Conservation (phyloP, 2,888 invertebrate species). For the Ormyrus rosae region DNA sequence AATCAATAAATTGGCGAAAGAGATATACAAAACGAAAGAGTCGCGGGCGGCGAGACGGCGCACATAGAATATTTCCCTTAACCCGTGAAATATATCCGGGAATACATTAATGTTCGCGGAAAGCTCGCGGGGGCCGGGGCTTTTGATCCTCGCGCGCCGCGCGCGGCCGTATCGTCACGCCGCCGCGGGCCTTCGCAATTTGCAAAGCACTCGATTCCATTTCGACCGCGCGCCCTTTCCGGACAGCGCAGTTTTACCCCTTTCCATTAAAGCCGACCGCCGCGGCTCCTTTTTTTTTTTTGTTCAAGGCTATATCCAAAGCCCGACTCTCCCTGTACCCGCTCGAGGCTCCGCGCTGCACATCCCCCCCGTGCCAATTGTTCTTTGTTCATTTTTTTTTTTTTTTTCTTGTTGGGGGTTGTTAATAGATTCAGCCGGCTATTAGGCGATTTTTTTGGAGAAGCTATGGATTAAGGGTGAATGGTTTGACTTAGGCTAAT, state of each 20-base stretch:
- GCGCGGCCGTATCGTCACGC: slow-evolving; percentile 16
- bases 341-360: too few species aligned
- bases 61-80: slow-evolving; percentile 42
- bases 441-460: too few species aligned
- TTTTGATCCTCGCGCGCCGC: slow-evolving; percentile 47
- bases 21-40: neutral
- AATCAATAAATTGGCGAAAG: slow-evolving; percentile 45
- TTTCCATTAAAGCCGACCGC: too few species aligned
- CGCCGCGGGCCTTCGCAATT: slow-evolving; percentile 46
- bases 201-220: slow-evolving; percentile 53
- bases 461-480: too few species aligned
- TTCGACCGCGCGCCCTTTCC: slow-evolving; percentile 15
- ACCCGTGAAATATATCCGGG: slow-evolving; percentile 47
- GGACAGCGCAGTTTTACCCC: slow-evolving; percentile 6
- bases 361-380: too few species aligned
- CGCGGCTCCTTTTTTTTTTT: neutral
- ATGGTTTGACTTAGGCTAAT: too few species aligned
- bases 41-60: neutral
- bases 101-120: slow-evolving; percentile 47
- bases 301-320: neutral
- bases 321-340: too few species aligned
- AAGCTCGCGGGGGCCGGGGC: slow-evolving; percentile 29
- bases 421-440: too few species aligned
- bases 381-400: too few species aligned
- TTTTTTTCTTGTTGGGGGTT: too few species aligned